These are phyloP conservation scores for Hydractinia symbiolongicarpus DNA, from an alignment of 30 jellyfish, hydroid and myxozoan species.

Conservation along the genomic window DNA sequence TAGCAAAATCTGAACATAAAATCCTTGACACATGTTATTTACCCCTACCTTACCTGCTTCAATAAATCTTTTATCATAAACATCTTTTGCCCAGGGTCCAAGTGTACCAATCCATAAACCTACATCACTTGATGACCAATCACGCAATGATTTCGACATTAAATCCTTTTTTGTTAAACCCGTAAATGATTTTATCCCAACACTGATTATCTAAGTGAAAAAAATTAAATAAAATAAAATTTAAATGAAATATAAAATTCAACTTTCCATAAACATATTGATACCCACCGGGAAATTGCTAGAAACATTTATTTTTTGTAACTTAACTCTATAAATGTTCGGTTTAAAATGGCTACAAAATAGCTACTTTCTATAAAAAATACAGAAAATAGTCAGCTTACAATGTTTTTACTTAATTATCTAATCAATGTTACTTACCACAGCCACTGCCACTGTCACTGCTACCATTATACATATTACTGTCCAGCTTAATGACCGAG, in stretches of 20 bases:
- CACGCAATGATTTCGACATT: constrained; percentile 50
- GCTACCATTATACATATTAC: constrained; percentile 37
- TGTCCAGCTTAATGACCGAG: constrained; percentile 13
- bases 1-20: background rate
- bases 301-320: no score
- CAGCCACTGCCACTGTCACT: constrained; percentile 46
- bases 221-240: background rate
- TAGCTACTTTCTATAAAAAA: no score
- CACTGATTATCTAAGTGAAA: constrained; percentile 45
- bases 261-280: no score
- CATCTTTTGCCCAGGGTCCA: constrained; percentile 88
- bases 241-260: no score
- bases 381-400: no score
- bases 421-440: constrained; percentile 41
- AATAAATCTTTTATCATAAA: constrained; percentile 49
- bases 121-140: constrained; percentile 89
- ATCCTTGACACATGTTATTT: background rate
- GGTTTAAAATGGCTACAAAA: no score
- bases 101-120: constrained; percentile 88
- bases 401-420: no score
- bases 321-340: no score
- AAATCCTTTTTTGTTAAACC: constrained; percentile 54
- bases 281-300: background rate
- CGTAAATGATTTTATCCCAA: constrained; percentile 39
- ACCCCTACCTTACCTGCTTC: constrained; percentile 48